These are phyloP conservation scores for Silurus meridionalis DNA, from an alignment of 2,113 vertebrate species.

Conservation along the genomic window DNA sequence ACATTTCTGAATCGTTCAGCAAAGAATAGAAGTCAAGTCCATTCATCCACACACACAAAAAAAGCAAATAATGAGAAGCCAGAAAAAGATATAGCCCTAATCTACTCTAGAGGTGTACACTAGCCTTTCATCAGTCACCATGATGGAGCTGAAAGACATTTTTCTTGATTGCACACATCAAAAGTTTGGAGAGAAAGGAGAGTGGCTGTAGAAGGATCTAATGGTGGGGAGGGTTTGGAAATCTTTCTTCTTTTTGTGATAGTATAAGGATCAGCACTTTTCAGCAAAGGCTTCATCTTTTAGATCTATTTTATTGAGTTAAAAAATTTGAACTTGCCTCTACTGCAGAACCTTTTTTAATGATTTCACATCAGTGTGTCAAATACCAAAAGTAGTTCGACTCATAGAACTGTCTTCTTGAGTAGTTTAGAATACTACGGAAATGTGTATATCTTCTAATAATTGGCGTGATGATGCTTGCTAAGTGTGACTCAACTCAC, in stretches of 20 bases:
- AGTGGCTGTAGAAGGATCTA: conserved; percentile 14
- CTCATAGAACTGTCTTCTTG: background rate
- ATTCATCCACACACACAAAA: background rate
- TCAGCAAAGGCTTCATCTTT: background rate
- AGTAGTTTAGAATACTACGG: background rate
- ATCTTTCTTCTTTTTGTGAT: background rate
- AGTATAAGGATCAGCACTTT: background rate
- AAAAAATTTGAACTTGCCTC: background rate
- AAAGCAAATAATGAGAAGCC: background rate
- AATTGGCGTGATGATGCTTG: background rate
- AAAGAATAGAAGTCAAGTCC: background rate
- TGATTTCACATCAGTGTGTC: background rate
- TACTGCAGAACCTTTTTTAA: background rate
- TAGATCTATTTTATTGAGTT: background rate
- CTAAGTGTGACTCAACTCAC: background rate
- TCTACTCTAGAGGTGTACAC: background rate
- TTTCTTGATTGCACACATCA: conserved; percentile 51
- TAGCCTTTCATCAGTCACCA: conserved; percentile 45
- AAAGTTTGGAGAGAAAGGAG: conserved; percentile 33
- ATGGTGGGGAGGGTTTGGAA: background rate
- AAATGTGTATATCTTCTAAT: background rate
- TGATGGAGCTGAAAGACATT: conserved; percentile 49
- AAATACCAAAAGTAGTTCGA: background rate
- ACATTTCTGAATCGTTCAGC: background rate
- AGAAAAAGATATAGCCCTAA: background rate